phyloP scores from a whole-genome alignment of 2,113 vertebrate genomes.

The Xiphophorus maculatus region DNA sequence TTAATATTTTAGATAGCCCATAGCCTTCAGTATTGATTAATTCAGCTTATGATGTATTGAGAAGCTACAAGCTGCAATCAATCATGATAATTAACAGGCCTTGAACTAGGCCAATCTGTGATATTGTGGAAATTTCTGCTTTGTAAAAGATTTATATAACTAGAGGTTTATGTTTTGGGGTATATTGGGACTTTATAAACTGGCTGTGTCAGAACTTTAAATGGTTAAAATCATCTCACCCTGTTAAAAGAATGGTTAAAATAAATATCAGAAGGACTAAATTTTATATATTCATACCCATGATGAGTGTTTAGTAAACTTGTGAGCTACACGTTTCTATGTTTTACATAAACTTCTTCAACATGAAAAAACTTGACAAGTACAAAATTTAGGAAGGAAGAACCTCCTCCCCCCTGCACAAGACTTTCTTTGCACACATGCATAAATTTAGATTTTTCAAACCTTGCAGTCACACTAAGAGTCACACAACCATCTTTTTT shows the following conservation, averaged over 20 bases:
- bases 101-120: neutral
- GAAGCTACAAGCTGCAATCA: neutral
- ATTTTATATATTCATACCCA: no score
- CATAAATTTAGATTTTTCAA: neutral
- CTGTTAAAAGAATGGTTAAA: no score
- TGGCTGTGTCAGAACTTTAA: no score
- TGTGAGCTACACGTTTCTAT: neutral
- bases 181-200: no score
- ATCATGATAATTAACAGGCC: neutral
- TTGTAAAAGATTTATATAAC: neutral
- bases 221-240: no score
- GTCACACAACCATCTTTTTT: neutral
- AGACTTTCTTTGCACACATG: neutral
- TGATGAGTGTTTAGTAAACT: no score
- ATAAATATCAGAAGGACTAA: no score
- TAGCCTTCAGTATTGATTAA: no score
- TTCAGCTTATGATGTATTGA: neutral
- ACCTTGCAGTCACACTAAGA: neutral
- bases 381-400: conserved; percentile 9
- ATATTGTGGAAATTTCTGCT: neutral
- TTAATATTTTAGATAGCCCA: neutral
- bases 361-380: neutral
- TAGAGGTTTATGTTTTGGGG: neutral
- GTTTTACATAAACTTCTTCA: neutral
- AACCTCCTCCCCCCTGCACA: neutral